Percentiles rank a stretch among this genome's conserved stretches.
Evolutionary conservation across 2,113 vertebrate genomes (phyloP).

Genomic region (Campylomormyrus tamandua): DNA sequence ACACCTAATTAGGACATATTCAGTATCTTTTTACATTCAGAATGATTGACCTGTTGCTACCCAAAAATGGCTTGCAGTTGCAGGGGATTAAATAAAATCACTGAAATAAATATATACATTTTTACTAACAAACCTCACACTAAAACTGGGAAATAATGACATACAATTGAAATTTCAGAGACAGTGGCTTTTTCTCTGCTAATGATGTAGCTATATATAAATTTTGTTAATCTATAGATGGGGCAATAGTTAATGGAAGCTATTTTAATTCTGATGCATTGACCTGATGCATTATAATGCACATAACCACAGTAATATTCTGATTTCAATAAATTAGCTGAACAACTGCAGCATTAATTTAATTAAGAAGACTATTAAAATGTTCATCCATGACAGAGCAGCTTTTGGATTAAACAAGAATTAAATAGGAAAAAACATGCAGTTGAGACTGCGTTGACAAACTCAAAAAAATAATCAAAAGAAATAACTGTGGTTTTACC

Average conservation of each 20-base stretch:
- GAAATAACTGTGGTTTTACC: slow-evolving; percentile 38
- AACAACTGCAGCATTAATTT: not conserved
- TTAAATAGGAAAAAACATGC: not conserved
- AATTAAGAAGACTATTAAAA: not conserved
- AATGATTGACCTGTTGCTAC: not conserved
- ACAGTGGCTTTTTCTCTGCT: not conserved
- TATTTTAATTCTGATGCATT: not conserved
- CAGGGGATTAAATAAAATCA: not conserved
- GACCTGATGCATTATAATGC: not conserved
- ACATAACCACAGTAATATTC: not conserved
- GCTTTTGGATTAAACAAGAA: not conserved
- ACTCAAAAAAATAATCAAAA: not conserved
- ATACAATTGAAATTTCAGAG: not conserved
- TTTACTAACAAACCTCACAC: not conserved
- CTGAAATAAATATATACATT: not conserved
- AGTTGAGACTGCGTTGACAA: not conserved
- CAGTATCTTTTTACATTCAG: not conserved
- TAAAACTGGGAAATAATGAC: not conserved
- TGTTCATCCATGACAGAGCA: not conserved
- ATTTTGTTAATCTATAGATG: not conserved
- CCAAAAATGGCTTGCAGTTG: not conserved
- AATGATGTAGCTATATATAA: not conserved
- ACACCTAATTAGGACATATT: not conserved
- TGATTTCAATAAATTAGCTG: not conserved
- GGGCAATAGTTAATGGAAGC: not conserved